Conservation (phyloP, 1,140 invertebrate species). For the Drosophila neocordata region DNA sequence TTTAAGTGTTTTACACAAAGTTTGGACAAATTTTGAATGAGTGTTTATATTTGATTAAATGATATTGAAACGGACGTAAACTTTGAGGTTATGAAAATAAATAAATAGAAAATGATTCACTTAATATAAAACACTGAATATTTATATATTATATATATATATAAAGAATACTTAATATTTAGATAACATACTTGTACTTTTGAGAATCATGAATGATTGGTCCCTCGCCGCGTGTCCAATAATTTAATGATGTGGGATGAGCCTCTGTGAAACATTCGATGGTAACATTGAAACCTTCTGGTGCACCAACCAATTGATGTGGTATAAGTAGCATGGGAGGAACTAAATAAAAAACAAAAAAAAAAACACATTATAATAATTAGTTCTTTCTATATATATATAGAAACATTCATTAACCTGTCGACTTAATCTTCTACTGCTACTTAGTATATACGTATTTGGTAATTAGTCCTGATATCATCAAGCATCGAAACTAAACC, state of each 20-base stretch:
- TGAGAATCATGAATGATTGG: conserved; percentile 93
- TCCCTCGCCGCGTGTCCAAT: conserved; percentile 94
- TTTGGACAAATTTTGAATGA: no score
- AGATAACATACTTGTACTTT: conserved; percentile 88
- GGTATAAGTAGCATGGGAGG: conserved; percentile 82
- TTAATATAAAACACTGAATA: no score
- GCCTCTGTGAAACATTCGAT: conserved; percentile 95
- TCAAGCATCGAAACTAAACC: conserved; percentile 18
- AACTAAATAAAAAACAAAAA: conserved; percentile 44
- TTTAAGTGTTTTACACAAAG: no score
- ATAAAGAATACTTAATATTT: no score
- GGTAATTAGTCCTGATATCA: conserved; percentile 19
- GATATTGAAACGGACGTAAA: no score
- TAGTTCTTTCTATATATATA: no score
- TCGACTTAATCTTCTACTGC: no score
- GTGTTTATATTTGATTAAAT: no score
- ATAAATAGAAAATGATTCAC: no score
- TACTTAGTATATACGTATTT: neutral
- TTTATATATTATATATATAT: no score
- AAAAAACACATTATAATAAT: neutral
- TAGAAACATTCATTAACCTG: no score
- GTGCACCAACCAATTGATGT: conserved; percentile 88
- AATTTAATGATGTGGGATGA: conserved; percentile 94
- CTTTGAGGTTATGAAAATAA: no score
- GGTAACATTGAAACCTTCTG: conserved; percentile 90